Evolutionary conservation across 2,888 invertebrate species (phyloP).

Genomic region (Lepetodrilus schrolli): DNA sequence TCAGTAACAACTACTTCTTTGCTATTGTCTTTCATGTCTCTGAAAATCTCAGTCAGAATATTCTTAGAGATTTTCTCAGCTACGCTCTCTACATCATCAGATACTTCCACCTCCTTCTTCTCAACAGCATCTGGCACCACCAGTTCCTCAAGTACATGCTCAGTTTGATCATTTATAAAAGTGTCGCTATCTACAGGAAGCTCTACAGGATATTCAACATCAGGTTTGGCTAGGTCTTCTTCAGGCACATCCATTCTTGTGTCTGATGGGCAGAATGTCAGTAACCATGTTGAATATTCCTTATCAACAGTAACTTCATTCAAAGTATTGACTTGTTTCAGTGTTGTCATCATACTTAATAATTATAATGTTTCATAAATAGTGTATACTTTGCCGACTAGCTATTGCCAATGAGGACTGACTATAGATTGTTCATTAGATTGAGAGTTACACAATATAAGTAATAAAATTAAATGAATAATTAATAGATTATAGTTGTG

Average conservation of each 20-base stretch:
- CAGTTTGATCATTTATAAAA: neutral
- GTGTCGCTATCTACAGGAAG: conserved; percentile 14
- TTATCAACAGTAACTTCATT: no score
- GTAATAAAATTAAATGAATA: no score
- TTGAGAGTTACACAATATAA: no score
- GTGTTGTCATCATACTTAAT: no score
- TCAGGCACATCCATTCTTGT: conserved; percentile 2
- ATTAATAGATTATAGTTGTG: no score
- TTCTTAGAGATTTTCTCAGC: conserved; percentile 26
- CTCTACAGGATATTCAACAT: conserved; percentile 32
- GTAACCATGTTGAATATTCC: neutral
- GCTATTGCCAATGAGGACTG: no score
- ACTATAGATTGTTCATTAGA: no score
- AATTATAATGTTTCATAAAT: no score
- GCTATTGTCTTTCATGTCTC: conserved; percentile 15
- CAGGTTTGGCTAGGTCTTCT: conserved; percentile 22
- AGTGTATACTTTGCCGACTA: no score
- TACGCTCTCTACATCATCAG: neutral
- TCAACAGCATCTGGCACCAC: conserved; percentile 1
- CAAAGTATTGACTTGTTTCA: no score
- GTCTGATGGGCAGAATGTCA: conserved; percentile 22
- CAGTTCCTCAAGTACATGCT: neutral
- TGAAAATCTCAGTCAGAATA: conserved; percentile 24
- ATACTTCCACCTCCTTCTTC: neutral
- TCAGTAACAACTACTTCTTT: neutral